A percentile compares a stretch with the other conserved stretches of the same genome.
Evolutionary conservation across 2,888 invertebrate species (phyloP).

Genomic region (Stratiomys singularior): DNA sequence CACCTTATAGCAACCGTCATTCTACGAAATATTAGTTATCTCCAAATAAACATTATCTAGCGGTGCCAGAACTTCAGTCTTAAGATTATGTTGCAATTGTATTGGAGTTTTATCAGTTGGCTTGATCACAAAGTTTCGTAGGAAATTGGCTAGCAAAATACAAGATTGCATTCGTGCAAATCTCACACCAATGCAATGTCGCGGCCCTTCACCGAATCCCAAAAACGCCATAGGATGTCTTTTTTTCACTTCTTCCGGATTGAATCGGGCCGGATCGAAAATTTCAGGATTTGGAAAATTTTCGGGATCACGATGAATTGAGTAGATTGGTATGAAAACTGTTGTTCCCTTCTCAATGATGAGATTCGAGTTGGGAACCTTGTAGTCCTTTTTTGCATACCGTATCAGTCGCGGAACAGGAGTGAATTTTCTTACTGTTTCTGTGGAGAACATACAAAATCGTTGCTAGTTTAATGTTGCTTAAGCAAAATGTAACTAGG

Average conservation of each 20-base stretch:
- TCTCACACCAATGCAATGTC: slow-evolving; percentile 57
- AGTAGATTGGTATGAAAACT: slow-evolving; percentile 69
- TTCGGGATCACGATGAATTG: slow-evolving; percentile 71
- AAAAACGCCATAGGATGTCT: slow-evolving; percentile 56
- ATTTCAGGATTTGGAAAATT: slow-evolving; percentile 71
- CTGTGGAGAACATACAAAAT: slow-evolving; percentile 57
- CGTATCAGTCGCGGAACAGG: slow-evolving; percentile 66
- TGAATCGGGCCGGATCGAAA: slow-evolving; percentile 72
- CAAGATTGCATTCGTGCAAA: slow-evolving; percentile 5
- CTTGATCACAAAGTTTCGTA: neutral
- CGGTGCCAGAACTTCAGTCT: neutral
- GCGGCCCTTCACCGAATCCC: slow-evolving; percentile 60
- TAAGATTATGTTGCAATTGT: neutral
- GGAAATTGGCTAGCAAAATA: neutral
- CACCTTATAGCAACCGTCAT: too few relatives aligned
- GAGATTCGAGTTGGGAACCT: slow-evolving; percentile 64
- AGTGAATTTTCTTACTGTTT: slow-evolving; percentile 69
- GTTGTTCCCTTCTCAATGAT: slow-evolving; percentile 67
- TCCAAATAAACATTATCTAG: neutral
- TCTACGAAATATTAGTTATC: neutral
- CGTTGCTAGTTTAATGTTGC: neutral
- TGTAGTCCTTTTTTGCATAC: slow-evolving; percentile 66
- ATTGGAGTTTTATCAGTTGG: neutral
- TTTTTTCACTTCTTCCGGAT: slow-evolving; percentile 66
- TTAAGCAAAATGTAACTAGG: too few relatives aligned